Base-by-base conservation (phyloP, 2,888 invertebrate species). In the Parnassius apollo region DNA sequence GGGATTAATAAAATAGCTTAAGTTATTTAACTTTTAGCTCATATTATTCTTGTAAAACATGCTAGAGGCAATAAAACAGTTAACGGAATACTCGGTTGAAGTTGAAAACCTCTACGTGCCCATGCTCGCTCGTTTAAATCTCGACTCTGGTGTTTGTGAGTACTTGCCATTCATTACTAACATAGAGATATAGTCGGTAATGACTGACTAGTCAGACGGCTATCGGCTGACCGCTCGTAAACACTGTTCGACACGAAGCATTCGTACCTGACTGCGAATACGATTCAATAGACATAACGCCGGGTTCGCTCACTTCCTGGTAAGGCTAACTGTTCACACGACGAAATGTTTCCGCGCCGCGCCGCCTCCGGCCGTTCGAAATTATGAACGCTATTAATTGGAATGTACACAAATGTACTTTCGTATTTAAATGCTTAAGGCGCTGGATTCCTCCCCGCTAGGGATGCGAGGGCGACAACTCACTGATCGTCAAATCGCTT, bases 161-260 rank as follows among this genome's bases (percentile, higher is more conserved):
- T 81, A 81, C 82, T 85, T 82, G 81, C 86, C 84, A 88, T 88
- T 88, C 90, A 88, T 88, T 85, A 83, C 81, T 77, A 78, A 82
- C 86, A 83, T 80, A 87, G 86, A 88, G 88, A 87, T 89, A 90
- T 89, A 85, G 84, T 77, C 78, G 80, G 83, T 88, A 89, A 90
- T 87, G 89, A 88, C 83, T 79, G 79, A 80, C 77, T 77, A 78
- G 82, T 72, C 79, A 81, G 79, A 75, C 80, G 78, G 84, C 85
- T 88, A 88, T 88, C 89, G 88, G 82, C 80, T 78, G 80, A 81
- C 75, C 83, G 88, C 86, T 89, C 90, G 86, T 90, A 90, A 90
- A 90, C 84, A 80, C 80, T 81, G 81, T 81, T 82, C 84, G 78
- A 82, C 86, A 78, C 83, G 82, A 85, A 80, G 75, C 80, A 81